Conservation (phyloP, 2,113 vertebrate species). For the Paraplagusia blochii region DNA sequence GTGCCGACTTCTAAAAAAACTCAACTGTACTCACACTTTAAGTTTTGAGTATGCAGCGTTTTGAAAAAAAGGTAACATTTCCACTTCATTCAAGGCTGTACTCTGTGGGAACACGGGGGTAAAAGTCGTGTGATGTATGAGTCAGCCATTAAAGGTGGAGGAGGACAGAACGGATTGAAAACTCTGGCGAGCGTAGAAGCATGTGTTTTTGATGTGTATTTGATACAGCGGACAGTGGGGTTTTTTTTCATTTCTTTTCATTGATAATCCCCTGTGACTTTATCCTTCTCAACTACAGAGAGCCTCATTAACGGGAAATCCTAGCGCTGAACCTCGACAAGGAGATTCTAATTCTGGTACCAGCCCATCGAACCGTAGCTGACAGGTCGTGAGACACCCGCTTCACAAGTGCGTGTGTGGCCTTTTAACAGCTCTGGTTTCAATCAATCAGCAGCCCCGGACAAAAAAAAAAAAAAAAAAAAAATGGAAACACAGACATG, state of each 20-base stretch:
- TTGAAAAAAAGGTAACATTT: constrained; percentile 27
- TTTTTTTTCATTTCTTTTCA: constrained; percentile 14
- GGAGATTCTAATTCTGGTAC: constrained; percentile 70
- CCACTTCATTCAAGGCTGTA: constrained; percentile 30
- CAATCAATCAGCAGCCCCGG: constrained; percentile 54
- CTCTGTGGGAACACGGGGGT: no score
- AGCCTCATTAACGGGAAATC: constrained; percentile 72
- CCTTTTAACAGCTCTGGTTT: constrained; percentile 70
- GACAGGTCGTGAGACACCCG: constrained; percentile 38
- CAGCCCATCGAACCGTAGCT: constrained; percentile 59
- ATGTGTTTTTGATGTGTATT: constrained; percentile 20
- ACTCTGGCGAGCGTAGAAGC: constrained; percentile 7
- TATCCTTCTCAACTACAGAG: constrained; percentile 51
- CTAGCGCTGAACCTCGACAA: constrained; percentile 52
- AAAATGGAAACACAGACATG: constrained; percentile 61
- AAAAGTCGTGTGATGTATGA: constrained; percentile 33
- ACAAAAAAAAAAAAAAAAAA: constrained; percentile 52
- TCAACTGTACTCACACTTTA: constrained; percentile 4
- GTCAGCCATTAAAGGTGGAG: constrained; percentile 27
- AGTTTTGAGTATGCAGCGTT: constrained; percentile 18
- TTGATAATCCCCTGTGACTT: constrained; percentile 53
- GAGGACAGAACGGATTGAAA: constrained; percentile 29
- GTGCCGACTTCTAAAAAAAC: constrained; percentile 20
- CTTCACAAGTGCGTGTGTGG: constrained; percentile 36
- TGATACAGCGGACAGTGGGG: constrained; percentile 41